phyloP scores from a whole-genome alignment of 1,140 invertebrate genomes.

The Eurosta solidaginis region DNA sequence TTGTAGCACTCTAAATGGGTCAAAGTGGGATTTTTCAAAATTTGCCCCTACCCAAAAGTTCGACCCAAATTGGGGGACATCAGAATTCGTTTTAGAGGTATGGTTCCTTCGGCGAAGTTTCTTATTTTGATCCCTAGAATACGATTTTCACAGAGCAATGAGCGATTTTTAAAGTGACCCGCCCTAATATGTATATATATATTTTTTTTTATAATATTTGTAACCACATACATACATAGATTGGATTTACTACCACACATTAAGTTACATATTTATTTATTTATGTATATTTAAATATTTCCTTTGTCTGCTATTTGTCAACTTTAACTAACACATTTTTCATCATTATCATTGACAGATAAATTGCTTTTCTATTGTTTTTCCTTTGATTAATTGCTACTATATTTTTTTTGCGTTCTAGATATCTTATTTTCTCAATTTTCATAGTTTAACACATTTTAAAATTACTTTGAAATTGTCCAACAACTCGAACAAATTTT shows the following conservation, averaged over 20 bases:
- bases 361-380: neutral
- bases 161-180: too few relatives aligned
- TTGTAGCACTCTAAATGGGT: too few relatives aligned
- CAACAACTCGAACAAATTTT: neutral
- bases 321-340: neutral
- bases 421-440: neutral
- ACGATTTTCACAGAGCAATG: too few relatives aligned
- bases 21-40: too few relatives aligned
- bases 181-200: neutral
- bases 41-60: too few relatives aligned
- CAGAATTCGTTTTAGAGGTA: too few relatives aligned
- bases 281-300: neutral
- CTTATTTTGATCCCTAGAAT: too few relatives aligned
- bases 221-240: slow-evolving; percentile 23
- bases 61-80: too few relatives aligned
- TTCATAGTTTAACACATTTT: slow-evolving; percentile 13
- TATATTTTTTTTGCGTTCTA: neutral
- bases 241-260: neutral
- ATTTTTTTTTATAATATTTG: neutral
- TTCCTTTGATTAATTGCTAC: neutral
- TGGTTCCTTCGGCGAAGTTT: too few relatives aligned
- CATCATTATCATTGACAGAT: neutral
- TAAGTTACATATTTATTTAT: neutral
- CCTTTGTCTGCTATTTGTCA: neutral
- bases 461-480: slow-evolving; percentile 12